Evolutionary conservation across 2,888 invertebrate genomes (phyloP).

Genomic region (Sarcophaga subvicina): DNA sequence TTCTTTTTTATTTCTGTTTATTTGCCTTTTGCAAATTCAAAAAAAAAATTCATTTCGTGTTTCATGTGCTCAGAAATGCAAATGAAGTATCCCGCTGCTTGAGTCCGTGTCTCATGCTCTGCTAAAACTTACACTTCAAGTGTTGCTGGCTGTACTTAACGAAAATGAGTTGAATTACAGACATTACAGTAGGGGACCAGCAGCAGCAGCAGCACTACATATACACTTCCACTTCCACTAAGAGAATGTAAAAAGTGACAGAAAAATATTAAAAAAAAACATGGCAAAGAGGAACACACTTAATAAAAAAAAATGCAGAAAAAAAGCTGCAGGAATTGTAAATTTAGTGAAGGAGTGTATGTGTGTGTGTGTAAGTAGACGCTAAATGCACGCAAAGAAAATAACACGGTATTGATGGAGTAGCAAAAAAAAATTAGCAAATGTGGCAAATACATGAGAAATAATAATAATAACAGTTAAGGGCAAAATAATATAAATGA

Average conservation of each 20-base stretch:
- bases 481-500: neutral
- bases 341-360: neutral
- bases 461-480: neutral
- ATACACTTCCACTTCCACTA: neutral
- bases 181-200: conserved; percentile 9
- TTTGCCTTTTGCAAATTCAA: conserved; percentile 31
- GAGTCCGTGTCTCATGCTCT: neutral
- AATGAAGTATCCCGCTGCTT: conserved; percentile 55
- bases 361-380: neutral
- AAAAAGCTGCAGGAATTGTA: neutral
- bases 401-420: conserved; percentile 1
- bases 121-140: conserved; percentile 33
- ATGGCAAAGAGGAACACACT: neutral
- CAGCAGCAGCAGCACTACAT: neutral
- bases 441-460: neutral
- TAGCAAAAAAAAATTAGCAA: neutral
- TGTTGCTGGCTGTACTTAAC: conserved; percentile 38
- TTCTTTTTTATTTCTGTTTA: conserved; percentile 28
- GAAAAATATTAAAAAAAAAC: neutral
- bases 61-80: conserved; percentile 54
- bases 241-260: neutral
- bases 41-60: conserved; percentile 36
- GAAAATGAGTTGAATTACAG: conserved; percentile 45
- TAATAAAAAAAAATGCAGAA: too few species aligned
- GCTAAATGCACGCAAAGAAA: neutral